These are phyloP conservation scores for Hipparchia semele DNA, from an alignment of 2,888 invertebrate species.

Conservation along the genomic window DNA sequence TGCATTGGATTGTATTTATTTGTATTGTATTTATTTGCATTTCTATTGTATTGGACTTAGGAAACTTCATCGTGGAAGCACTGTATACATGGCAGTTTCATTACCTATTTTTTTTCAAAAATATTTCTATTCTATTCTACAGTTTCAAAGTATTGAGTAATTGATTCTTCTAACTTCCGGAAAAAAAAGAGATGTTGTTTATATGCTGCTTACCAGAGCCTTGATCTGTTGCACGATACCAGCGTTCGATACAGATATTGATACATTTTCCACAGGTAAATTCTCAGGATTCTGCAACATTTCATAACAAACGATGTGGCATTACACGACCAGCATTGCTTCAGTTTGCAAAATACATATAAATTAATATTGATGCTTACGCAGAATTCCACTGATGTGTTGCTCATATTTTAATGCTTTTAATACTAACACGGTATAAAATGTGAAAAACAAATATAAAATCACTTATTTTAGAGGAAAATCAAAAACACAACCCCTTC, in stretches of 20 bases:
- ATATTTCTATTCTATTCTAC: too few relatives aligned
- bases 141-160: too few relatives aligned
- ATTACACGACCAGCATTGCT: background rate
- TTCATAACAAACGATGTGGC: constrained; percentile 35
- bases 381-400: constrained; percentile 48
- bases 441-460: constrained; percentile 11
- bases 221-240: constrained; percentile 82
- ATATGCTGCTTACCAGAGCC: constrained; percentile 82
- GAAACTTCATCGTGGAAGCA: too few relatives aligned
- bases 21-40: too few relatives aligned
- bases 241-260: constrained; percentile 68
- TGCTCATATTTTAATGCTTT: constrained; percentile 46
- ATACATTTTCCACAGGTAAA: constrained; percentile 79
- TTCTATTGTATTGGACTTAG: too few relatives aligned
- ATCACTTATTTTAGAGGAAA: constrained; percentile 9
- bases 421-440: constrained; percentile 24
- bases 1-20: too few relatives aligned
- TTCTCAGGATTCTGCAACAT: constrained; percentile 82
- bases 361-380: constrained; percentile 47
- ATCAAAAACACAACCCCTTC: constrained; percentile 3
- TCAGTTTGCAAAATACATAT: background rate
- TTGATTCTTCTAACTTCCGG: too few relatives aligned
- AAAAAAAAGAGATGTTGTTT: background rate
- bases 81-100: too few relatives aligned
- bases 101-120: too few relatives aligned